Conservation (phyloP, 2,888 invertebrate species). For the Pardosa pseudoannulata region DNA sequence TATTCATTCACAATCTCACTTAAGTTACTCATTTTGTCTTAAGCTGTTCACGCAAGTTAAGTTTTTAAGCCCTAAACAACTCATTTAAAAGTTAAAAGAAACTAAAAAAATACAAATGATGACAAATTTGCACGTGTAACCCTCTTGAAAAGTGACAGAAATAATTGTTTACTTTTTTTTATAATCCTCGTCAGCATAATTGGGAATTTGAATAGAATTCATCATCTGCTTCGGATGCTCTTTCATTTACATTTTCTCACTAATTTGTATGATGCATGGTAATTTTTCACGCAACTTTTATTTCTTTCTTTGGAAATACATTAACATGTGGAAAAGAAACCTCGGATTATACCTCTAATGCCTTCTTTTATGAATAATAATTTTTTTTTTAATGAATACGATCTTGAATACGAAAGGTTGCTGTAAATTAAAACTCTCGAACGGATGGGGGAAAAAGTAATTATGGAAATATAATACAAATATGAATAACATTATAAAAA, state of each 20-base stretch:
- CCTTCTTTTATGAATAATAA: neutral
- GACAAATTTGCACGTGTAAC: too few relatives aligned
- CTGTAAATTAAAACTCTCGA: neutral
- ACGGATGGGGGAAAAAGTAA: neutral
- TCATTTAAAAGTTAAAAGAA: too few relatives aligned
- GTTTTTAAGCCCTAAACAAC: too few relatives aligned
- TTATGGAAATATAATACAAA: neutral
- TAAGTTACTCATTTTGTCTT: too few relatives aligned
- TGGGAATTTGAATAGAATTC: too few relatives aligned
- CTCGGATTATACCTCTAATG: neutral
- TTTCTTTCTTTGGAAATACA: neutral
- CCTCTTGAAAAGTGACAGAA: too few relatives aligned
- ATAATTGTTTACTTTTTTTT: too few relatives aligned
- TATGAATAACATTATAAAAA: neutral
- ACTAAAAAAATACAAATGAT: too few relatives aligned
- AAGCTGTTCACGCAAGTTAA: too few relatives aligned
- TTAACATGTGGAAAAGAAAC: neutral
- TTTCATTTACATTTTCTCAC: neutral
- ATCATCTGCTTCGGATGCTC: too few relatives aligned
- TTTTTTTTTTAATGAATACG: neutral
- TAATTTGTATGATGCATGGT: neutral
- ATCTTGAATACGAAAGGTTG: neutral
- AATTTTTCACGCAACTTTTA: neutral
- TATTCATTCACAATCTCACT: too few relatives aligned
- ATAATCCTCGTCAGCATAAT: too few relatives aligned